phyloP scores from a whole-genome alignment of 37 sponge, comb jelly and placozoan species.

The Crambe crambe region DNA sequence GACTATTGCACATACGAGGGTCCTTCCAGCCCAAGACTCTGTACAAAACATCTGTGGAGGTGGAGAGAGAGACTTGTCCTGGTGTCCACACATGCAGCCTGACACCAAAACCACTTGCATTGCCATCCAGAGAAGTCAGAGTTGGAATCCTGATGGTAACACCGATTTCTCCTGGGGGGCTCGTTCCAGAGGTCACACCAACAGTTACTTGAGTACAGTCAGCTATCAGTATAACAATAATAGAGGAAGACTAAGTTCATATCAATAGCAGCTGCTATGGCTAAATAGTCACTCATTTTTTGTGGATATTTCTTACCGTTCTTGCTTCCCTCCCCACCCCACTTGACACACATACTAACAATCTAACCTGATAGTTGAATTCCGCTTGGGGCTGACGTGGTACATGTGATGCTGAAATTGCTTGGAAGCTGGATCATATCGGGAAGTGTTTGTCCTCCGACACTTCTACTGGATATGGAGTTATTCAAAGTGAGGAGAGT shows the following conservation, averaged over 20 bases:
- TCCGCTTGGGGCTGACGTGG: not conserved
- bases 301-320: too few species aligned
- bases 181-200: not conserved
- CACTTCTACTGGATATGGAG: not conserved
- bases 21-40: constrained; percentile 29
- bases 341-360: too few species aligned
- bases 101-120: not conserved
- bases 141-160: not conserved
- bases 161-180: not conserved
- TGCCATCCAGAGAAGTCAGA: not conserved
- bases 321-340: too few species aligned
- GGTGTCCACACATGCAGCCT: constrained; percentile 41
- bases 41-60: constrained; percentile 11
- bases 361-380: too few species aligned
- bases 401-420: not conserved
- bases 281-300: too few species aligned
- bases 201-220: not conserved
- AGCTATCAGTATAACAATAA: not conserved
- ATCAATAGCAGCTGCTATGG: not conserved
- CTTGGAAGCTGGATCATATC: not conserved
- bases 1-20: not conserved
- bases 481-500: constrained; percentile 5
- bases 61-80: not conserved
- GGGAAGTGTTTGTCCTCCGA: not conserved
- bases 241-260: not conserved